Conservation (phyloP, 2,113 vertebrate species). For the Nycticryphes semicollaris region DNA sequence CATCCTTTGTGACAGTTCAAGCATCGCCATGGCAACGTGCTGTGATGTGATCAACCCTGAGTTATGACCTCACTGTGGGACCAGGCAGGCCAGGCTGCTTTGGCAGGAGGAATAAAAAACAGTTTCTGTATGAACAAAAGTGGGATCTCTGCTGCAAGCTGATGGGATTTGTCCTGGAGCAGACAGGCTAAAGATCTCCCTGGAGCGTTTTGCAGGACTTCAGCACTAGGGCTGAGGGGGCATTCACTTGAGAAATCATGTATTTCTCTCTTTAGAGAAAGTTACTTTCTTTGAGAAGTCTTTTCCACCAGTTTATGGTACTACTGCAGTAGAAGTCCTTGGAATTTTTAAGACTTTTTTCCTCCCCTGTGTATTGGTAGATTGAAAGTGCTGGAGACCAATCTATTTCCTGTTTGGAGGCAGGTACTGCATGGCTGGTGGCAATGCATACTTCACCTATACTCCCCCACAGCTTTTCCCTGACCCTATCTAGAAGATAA, state of each 20-base stretch:
- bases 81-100: neutral
- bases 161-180: neutral
- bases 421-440: neutral
- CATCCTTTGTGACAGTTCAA: slow-evolving; percentile 64
- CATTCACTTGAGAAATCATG: neutral
- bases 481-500: neutral
- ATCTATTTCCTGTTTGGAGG: neutral
- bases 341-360: neutral
- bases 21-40: slow-evolving; percentile 46
- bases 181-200: neutral
- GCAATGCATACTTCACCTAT: slow-evolving; percentile 14
- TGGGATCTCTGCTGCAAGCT: neutral
- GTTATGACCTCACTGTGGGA: slow-evolving; percentile 61
- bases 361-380: neutral
- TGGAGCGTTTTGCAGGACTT: neutral
- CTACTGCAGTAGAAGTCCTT: neutral
- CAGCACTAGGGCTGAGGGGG: neutral
- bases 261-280: neutral
- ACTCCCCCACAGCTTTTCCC: neutral
- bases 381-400: neutral
- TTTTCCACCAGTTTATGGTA: neutral
- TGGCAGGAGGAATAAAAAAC: slow-evolving; percentile 29
- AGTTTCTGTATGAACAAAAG: neutral
- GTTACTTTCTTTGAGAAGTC: neutral
- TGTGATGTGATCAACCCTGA: slow-evolving; percentile 65